Base-by-base conservation (phyloP, 2,113 vertebrate genomes). In the Ophiodon elongatus region DNA sequence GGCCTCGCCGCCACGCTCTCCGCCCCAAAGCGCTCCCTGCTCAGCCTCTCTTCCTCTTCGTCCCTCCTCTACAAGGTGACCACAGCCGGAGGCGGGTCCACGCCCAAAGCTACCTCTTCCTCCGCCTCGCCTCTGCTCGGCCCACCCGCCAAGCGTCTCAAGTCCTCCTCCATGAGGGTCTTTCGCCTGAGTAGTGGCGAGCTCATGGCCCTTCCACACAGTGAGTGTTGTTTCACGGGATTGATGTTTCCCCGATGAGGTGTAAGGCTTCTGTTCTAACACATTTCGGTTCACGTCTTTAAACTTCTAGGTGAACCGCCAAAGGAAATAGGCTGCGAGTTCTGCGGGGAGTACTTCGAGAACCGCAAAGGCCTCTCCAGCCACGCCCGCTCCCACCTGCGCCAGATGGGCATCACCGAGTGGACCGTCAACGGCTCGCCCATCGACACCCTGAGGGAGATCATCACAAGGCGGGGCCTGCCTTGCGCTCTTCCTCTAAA, bases 401-500 rank as follows among this genome's bases (percentile, higher is more conserved):
- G 98, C 0, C 98, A 99, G 90, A 97, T 99, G 97, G 98, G 98
- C 10, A 97, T 99, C 72, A 99, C 98, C 0, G 97, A 98, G 92
- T 99, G 98, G 98, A 96, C 96, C 0, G 98, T 99, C 81, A 99
- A 99, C 5, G 98, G 98, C 63, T 98, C 97, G 0, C 98, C 98
- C 63, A 99, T 99, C 14, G 98, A 98, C 92, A 98, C 98, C 0
- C 94, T 98, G 25, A 94, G 97, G 59, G 98, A 97, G 69, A 86
- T 96, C 84, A 95, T 96, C 87, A 91, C 94, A 0, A 91, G 94
- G 1, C 92, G 95, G 14, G 95, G 95, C 31, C 85, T 96, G 70
- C 95, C 95, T 43, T 95, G 93, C 1, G 95, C 94, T 23, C 91
- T 94, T 68, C 94, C 95, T 65, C 65, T 93, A 0, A 93, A 94